Evolutionary conservation across 2,797 vertebrate genomes (phyloP).

Genomic region (Todus mexicanus): DNA sequence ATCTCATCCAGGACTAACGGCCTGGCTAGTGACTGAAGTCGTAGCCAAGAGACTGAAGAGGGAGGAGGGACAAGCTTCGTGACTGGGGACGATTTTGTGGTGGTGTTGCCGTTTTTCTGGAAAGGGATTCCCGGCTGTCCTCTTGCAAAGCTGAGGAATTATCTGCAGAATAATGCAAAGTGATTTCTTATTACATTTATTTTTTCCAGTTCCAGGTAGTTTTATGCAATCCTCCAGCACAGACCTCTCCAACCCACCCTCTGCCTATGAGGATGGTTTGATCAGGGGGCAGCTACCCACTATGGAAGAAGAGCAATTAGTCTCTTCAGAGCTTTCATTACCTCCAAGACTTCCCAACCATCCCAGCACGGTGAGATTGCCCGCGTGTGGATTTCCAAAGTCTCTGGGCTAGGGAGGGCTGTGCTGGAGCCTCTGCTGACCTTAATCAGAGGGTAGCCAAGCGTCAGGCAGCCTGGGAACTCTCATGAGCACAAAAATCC

Average conservation of each 20-base stretch:
- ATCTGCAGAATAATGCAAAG: neutral
- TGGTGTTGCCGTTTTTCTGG: neutral
- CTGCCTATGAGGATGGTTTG: neutral
- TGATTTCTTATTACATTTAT: neutral
- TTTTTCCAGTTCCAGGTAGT: neutral
- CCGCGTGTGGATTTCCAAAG: neutral
- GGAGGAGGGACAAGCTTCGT: neutral
- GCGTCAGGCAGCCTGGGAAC: neutral
- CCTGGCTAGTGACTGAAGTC: neutral
- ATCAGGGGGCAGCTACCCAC: neutral
- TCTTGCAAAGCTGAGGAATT: neutral
- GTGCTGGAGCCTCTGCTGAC: neutral
- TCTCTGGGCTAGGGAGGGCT: neutral
- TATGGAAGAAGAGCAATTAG: neutral
- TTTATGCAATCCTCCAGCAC: neutral
- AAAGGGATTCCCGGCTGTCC: neutral
- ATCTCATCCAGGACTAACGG: conserved; percentile 12
- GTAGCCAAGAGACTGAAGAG: neutral
- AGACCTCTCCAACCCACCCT: neutral
- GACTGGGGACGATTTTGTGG: neutral
- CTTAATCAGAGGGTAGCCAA: neutral
- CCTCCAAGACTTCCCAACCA: neutral
- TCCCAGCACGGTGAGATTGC: neutral
- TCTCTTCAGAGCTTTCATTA: neutral
- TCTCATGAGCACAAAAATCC: neutral